Evolutionary conservation across 1,140 invertebrate species (phyloP).

Genomic region (Aphaenogaster rudis): DNA sequence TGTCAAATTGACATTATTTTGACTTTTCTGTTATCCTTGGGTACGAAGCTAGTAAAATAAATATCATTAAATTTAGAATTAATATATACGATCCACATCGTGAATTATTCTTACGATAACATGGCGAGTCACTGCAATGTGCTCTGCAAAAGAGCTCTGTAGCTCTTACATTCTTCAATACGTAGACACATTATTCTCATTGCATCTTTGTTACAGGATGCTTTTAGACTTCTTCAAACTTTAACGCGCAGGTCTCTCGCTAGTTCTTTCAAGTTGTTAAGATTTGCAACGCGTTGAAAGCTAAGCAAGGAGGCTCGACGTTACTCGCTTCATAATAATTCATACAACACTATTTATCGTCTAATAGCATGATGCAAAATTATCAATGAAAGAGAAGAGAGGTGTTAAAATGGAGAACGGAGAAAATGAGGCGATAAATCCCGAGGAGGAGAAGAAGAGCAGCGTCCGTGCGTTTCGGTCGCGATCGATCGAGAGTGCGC

Average conservation of each 20-base stretch:
- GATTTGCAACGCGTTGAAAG: conserved; percentile 7
- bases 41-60: background rate
- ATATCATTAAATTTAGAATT: background rate
- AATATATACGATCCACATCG: background rate
- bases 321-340: conserved; percentile 20
- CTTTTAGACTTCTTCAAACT: conserved; percentile 49
- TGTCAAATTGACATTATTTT: too few relatives aligned
- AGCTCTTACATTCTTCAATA: conserved; percentile 33
- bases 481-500: background rate
- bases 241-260: background rate
- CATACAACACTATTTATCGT: background rate
- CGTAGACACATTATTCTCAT: background rate
- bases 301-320: background rate
- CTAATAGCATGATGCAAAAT: conserved; percentile 23
- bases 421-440: background rate
- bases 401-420: background rate
- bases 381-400: background rate
- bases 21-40: too few relatives aligned
- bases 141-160: background rate
- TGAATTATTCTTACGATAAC: background rate
- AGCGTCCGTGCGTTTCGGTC: background rate
- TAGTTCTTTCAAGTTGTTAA: conserved; percentile 20
- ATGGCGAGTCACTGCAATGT: background rate
- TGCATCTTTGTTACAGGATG: conserved; percentile 7
- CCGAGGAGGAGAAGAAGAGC: background rate